Conservation (phyloP, 2,797 vertebrate genomes). For the Neostethus bicornis region DNA sequence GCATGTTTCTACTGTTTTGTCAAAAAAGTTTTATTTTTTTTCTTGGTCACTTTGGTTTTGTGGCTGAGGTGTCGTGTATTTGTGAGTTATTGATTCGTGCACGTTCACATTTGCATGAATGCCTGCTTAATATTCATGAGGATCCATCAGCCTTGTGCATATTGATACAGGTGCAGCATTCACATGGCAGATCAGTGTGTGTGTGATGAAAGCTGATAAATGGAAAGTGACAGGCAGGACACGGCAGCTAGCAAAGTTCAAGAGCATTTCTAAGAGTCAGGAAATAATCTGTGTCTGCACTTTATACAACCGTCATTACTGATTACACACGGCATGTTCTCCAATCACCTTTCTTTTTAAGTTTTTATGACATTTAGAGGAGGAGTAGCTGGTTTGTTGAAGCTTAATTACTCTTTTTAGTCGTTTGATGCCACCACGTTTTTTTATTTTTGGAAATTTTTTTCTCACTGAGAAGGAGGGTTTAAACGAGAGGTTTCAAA, state of each 20-base stretch:
- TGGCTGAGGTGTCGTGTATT: not conserved
- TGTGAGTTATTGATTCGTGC: slow-evolving; percentile 1
- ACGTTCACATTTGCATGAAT: slow-evolving; percentile 9
- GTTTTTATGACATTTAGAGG: slow-evolving; percentile 25
- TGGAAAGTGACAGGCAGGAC: slow-evolving; percentile 45
- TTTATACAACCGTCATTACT: slow-evolving; percentile 7
- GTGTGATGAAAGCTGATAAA: slow-evolving; percentile 49
- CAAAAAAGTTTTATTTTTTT: slow-evolving; percentile 15
- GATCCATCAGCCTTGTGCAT: slow-evolving; percentile 28
- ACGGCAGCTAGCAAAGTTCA: slow-evolving; percentile 43
- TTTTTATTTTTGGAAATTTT: too few relatives aligned
- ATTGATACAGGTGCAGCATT: slow-evolving; percentile 60
- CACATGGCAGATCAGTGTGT: slow-evolving; percentile 45
- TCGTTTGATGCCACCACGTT: too few relatives aligned
- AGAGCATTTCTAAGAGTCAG: slow-evolving; percentile 54
- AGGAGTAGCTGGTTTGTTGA: slow-evolving; percentile 5
- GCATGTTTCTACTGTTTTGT: slow-evolving; percentile 4
- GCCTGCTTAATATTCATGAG: slow-evolving; percentile 48
- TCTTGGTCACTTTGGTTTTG: slow-evolving; percentile 14
- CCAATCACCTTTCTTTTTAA: slow-evolving; percentile 5
- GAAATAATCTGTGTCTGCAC: slow-evolving; percentile 14
- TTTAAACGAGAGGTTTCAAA: too few relatives aligned
- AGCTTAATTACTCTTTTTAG: too few relatives aligned
- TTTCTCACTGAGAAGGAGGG: too few relatives aligned
- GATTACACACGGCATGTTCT: slow-evolving; percentile 15